Evolutionary conservation across 2,797 vertebrate genomes (phyloP), one percentile per base, ranked within the genome.

Genomic region (Microctenopoma stevenorrisi): DNA sequence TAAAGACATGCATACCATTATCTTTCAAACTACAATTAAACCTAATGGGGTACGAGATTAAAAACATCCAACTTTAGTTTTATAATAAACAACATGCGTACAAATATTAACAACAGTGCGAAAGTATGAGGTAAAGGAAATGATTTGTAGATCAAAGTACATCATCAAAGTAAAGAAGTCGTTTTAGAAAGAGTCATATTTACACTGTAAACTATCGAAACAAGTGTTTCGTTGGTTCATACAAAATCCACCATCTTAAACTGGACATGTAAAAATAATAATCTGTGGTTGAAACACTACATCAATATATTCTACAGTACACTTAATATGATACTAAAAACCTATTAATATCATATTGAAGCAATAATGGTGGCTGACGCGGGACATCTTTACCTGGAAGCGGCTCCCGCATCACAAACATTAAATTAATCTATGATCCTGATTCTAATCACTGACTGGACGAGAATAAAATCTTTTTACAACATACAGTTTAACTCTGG

Each of bases 111-210:
- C 33, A 66, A 0, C 35, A 37, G 35, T 18, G 14, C 63, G 40
- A 64, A 68, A 51, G 26, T 11, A 30, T 60, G 43, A 61, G 55
- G 46, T n/a, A 53, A 62, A 37, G 4, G 2, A 18, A 67, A 55
- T 18, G 4, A 63, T 25, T 28, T 52, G 9, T 51, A 42, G 2
- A 26, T 3, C 12, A 48, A 72, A 43, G 14, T 16, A 51, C 12
- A 61, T 3, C 3, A 1, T 8, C n/a, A 61, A 63, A 51, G 8
- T 57, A 65, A 11, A 50, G 33, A 48, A 25, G 3, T 46, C 7
- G 7, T 61, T 35, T 13, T 16, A 25, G 13, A 4, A 3, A 46
- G 35, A 26, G 38, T 51, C n/a, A 30, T 28, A 22, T 51, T 14
- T 10, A 18, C 5, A 7, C 18, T n/a, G 50, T 18, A 78, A 64